Percentiles rank a stretch among this genome's conserved stretches.
These are phyloP conservation scores for Pachliopta kotzebuea DNA, from an alignment of 2,888 invertebrate species.

Conservation along the genomic window DNA sequence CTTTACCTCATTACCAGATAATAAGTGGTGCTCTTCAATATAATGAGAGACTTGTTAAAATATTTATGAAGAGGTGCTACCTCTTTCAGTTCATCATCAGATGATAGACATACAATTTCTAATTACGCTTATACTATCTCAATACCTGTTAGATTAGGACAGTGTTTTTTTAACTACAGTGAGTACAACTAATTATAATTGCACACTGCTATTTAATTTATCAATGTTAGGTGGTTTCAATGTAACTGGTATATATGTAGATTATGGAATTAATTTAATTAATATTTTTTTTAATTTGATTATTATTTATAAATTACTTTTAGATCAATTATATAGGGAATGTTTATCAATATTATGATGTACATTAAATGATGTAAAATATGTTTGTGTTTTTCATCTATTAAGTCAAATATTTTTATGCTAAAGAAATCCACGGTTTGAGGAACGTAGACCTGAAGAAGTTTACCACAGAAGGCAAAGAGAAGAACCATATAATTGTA, in stretches of 20 bases:
- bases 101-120: too few relatives aligned
- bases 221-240: neutral
- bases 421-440: slow-evolving; percentile 53
- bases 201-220: neutral
- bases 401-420: neutral
- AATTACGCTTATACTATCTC: too few relatives aligned
- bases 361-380: neutral
- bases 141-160: too few relatives aligned
- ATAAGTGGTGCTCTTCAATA: neutral
- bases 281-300: too few relatives aligned
- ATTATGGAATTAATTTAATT: too few relatives aligned
- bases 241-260: too few relatives aligned
- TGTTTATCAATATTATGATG: neutral
- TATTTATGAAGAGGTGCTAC: too few relatives aligned
- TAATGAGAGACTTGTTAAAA: too few relatives aligned
- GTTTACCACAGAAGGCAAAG: slow-evolving; percentile 56
- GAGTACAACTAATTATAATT: too few relatives aligned
- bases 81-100: too few relatives aligned
- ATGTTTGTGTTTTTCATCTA: neutral
- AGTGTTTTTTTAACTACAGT: too few relatives aligned
- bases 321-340: neutral
- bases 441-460: slow-evolving; percentile 44
- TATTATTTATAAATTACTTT: too few relatives aligned
- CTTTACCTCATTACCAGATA: neutral
- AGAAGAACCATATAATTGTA: slow-evolving; percentile 51